Evolutionary conservation across 2,888 invertebrate species (phyloP).

Genomic region (Acholoe squamosa): DNA sequence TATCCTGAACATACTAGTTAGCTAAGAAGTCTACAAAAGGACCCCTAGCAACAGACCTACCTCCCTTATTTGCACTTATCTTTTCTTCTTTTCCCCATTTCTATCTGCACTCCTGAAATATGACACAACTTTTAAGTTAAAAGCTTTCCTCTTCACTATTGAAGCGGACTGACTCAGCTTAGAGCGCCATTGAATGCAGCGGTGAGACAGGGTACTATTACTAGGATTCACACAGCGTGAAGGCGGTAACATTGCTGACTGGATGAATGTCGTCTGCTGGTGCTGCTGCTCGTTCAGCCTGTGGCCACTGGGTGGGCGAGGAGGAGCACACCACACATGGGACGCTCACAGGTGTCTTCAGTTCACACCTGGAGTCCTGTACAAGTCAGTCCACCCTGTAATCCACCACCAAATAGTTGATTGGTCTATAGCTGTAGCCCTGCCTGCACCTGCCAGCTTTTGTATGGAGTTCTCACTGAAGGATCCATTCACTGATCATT

Average conservation of each 20-base stretch:
- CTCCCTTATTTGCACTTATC: background rate
- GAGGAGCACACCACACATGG: background rate
- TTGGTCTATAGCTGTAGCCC: background rate
- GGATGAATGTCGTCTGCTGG: background rate
- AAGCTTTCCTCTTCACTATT: background rate
- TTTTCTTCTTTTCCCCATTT: no score
- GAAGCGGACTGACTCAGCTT: background rate
- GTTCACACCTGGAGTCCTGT: background rate
- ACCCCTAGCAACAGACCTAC: no score
- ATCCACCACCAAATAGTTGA: background rate
- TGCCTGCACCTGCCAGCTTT: no score
- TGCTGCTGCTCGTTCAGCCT: background rate
- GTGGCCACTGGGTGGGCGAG: background rate
- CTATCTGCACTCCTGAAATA: background rate
- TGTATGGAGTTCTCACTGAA: no score
- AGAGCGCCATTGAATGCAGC: background rate
- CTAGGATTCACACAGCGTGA: background rate
- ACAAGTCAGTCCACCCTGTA: background rate
- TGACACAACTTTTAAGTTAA: background rate
- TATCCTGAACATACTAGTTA: no score
- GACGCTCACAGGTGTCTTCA: slow-evolving; percentile 12
- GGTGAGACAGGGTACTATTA: background rate
- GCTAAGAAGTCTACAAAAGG: no score
- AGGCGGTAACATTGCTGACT: background rate
- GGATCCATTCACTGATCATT: no score